phyloP scores from a whole-genome alignment of 2,888 invertebrate species.

The Polyommatus icarus region DNA sequence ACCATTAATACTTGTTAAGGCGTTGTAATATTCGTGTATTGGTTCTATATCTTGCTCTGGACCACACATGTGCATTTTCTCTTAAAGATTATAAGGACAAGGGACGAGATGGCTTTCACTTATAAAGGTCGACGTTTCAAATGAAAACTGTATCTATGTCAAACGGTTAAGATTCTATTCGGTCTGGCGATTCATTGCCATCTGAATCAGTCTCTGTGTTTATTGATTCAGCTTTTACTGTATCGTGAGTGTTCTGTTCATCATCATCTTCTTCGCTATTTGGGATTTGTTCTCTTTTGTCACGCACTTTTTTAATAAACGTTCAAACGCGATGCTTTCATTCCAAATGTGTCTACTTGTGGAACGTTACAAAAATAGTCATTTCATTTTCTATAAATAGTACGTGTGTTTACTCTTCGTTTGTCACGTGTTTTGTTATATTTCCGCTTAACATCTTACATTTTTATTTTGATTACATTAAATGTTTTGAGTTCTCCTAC shows the following conservation, averaged over 20 bases:
- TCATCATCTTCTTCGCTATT: background rate
- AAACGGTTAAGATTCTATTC: slow-evolving; percentile 57
- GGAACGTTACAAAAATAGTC: background rate
- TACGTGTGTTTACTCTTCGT: background rate
- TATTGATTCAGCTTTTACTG: slow-evolving; percentile 62
- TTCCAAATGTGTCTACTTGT: background rate
- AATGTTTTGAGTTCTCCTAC: background rate
- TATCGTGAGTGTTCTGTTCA: slow-evolving; percentile 44
- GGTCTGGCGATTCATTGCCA: slow-evolving; percentile 49
- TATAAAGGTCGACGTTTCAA: slow-evolving; percentile 49
- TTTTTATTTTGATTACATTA: background rate
- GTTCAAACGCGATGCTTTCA: background rate
- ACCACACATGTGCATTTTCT: slow-evolving; percentile 60
- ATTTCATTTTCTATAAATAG: slow-evolving; percentile 17
- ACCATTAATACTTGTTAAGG: background rate
- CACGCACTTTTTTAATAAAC: background rate
- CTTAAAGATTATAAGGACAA: slow-evolving; percentile 73
- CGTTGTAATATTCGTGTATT: background rate
- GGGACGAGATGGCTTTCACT: slow-evolving; percentile 67
- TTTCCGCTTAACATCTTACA: background rate
- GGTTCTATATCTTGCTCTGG: background rate
- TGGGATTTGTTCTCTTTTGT: background rate
- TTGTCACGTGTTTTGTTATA: background rate
- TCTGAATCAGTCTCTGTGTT: slow-evolving; percentile 63
- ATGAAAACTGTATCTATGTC: slow-evolving; percentile 53